Conservation (phyloP, 2,888 invertebrate genomes). For the Callyntrura sp. region DNA sequence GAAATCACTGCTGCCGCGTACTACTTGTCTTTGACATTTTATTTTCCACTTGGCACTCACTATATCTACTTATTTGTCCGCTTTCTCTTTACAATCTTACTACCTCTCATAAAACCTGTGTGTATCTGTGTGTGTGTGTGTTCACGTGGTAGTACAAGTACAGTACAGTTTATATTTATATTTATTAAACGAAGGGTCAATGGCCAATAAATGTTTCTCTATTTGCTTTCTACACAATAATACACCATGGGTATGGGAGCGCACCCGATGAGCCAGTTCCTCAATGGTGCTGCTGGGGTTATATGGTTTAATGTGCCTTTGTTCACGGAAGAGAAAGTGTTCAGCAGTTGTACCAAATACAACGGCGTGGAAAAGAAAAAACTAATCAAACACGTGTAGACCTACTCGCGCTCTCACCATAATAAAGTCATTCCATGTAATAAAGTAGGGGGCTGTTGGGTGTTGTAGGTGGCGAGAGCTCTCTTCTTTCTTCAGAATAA, state of each 20-base stretch:
- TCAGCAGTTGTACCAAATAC: slow-evolving; percentile 39
- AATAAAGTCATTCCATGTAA: slow-evolving; percentile 60
- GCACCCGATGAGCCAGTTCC: neutral
- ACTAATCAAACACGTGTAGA: slow-evolving; percentile 57
- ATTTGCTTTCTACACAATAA: slow-evolving; percentile 34
- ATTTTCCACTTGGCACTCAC: slow-evolving; percentile 8
- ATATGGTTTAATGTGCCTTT: neutral
- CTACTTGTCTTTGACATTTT: slow-evolving; percentile 52
- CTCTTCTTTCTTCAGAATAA: neutral
- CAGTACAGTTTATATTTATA: neutral
- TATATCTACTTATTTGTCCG: neutral
- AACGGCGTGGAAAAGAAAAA: slow-evolving; percentile 53
- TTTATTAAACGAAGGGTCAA: slow-evolving; percentile 63
- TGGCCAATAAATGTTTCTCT: slow-evolving; percentile 71
- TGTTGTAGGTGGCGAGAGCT: neutral
- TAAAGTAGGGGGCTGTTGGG: slow-evolving; percentile 13
- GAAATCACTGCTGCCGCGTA: neutral
- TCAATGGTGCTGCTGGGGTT: neutral
- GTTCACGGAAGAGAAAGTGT: slow-evolving; percentile 7
- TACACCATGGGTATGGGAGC: neutral
- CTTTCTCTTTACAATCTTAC: slow-evolving; percentile 42
- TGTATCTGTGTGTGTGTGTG: neutral
- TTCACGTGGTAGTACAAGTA: neutral
- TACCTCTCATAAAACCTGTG: slow-evolving; percentile 11
- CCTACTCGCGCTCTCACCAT: slow-evolving; percentile 34